Conservation (phyloP, 1,140 invertebrate species). For the Portunus trituberculatus region DNA sequence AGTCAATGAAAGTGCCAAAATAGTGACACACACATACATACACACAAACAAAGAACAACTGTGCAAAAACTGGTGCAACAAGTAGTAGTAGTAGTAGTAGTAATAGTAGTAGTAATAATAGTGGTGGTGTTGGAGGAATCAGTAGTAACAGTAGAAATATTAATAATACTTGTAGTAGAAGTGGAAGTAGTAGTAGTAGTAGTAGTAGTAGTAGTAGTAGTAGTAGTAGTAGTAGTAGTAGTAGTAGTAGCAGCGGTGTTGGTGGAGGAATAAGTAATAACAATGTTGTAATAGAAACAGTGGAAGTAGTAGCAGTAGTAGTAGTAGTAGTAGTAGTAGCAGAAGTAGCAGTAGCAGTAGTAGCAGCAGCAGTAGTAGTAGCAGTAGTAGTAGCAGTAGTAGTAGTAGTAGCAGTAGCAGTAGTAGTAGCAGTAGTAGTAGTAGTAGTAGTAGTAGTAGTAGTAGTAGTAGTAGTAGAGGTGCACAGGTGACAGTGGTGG, state of each 20-base stretch:
- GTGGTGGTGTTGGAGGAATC: too few species aligned
- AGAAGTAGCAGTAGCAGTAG: too few species aligned
- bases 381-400: background rate
- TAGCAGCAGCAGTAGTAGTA: background rate
- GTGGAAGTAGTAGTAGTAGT: background rate
- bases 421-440: background rate
- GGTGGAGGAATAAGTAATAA: too few species aligned
- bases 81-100: background rate
- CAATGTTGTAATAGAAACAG: background rate
- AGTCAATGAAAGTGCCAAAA: background rate
- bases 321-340: too few species aligned
- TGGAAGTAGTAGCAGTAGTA: too few species aligned
- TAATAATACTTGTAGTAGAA: background rate
- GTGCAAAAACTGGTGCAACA: too few species aligned
- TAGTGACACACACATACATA: background rate
- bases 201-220: background rate
- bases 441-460: constrained; percentile 21
- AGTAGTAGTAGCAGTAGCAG: background rate
- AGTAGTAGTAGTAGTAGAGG: background rate
- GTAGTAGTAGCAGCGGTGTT: background rate
- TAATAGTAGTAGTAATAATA: background rate
- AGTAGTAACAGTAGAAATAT: background rate
- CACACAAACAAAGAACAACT: too few species aligned
- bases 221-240: background rate
- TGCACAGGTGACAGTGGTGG: too few species aligned